A percentile compares a stretch with the other conserved stretches of the same genome.
These are phyloP conservation scores for Glossophaga mutica DNA, from an alignment of 2,797 vertebrate genomes.

Conservation along the genomic window DNA sequence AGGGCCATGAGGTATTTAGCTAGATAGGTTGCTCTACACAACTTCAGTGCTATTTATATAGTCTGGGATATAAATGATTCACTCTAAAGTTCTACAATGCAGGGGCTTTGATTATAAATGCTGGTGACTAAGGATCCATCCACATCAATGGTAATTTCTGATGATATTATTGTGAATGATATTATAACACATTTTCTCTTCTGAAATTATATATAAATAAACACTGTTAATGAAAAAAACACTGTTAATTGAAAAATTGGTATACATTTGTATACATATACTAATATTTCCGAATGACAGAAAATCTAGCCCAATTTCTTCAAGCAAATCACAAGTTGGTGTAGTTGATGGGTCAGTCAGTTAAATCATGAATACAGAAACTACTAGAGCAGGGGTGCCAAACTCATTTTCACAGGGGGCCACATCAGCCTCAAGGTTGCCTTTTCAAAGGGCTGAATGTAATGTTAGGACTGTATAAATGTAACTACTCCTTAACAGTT, in stretches of 20 bases:
- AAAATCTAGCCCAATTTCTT: not conserved
- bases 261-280: not conserved
- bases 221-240: not conserved
- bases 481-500: too few species aligned
- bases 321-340: not conserved
- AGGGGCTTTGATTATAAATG: not conserved
- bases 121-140: not conserved
- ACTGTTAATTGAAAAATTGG: not conserved
- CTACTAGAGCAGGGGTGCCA: too few species aligned
- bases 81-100: not conserved
- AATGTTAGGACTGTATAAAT: too few species aligned
- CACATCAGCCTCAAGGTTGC: too few species aligned
- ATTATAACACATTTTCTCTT: not conserved
- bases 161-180: not conserved
- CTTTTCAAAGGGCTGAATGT: too few species aligned
- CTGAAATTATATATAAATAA: not conserved
- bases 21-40: not conserved
- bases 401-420: too few species aligned
- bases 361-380: not conserved
- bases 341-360: not conserved
- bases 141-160: not conserved
- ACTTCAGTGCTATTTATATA: not conserved
- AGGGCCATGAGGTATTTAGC: not conserved
- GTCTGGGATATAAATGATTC: not conserved
- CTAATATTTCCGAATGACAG: not conserved